Base-by-base conservation (phyloP, 2,888 invertebrate genomes). In the Unio delphinus region DNA sequence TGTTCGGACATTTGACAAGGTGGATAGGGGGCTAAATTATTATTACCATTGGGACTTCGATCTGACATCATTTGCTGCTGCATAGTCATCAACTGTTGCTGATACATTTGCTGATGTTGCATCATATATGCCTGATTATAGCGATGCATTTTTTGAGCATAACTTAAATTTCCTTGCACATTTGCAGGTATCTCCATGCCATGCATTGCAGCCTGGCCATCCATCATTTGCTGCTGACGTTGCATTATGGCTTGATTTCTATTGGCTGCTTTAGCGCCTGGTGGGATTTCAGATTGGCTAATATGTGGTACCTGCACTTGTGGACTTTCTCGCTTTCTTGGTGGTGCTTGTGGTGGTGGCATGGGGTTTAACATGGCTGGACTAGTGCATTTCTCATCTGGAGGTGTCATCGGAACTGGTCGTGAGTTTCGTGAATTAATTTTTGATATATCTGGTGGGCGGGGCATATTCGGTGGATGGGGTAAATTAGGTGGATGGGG, bases 281-380 rank as follows among this genome's bases (percentile, higher is more conserved):
- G 83, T 34, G 89, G 87, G 65, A 88, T 86, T 74, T 88, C 87
- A 23, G 89, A 88, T 72, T 88, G 88, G 74, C 88, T 88, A 64
- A 89, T 87, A 70, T 87, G 88, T 17, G 88, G 88, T 28, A 89
- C 89, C 72, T 89, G 89, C 15, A 89, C 87, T 76, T 86, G 86
- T 7, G 89, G 89, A 68, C 87, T 87, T n/a, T 80, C 78, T 17
- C 86, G 74, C 69, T 87, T 84, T 45, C 76, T 72, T 62, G 79
- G 79, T 28, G 65, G 67, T 57, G 64, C n/a, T 64, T 70, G 55
- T 64, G 75, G 62, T 63, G 70, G 65, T 89, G 88, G 61, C 62
- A 73, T 66, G 55, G 64, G 62, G 45, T 66, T 67, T 57, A 64
- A 62, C 70, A 70, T 64, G 45, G 56, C 61, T 15, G 45, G 45